These are phyloP conservation scores for Pterocles burchelli DNA, from an alignment of 2,113 vertebrate species.

Conservation along the genomic window DNA sequence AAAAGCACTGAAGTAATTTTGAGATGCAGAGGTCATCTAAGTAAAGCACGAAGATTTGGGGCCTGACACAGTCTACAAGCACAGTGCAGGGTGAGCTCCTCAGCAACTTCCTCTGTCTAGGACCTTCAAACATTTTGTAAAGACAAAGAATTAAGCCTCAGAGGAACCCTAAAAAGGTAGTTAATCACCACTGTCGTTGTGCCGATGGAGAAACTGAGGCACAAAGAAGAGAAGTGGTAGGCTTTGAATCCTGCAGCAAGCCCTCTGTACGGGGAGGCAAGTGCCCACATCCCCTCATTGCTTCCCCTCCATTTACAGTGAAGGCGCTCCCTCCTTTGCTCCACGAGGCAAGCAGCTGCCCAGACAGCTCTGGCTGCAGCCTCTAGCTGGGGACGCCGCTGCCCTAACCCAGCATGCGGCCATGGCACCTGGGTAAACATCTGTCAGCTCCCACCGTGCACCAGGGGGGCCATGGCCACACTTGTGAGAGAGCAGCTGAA, in stretches of 20 bases:
- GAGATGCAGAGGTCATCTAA: neutral
- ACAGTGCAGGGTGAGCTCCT: accelerated
- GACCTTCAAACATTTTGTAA: neutral
- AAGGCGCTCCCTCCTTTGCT: neutral
- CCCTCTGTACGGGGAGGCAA: neutral
- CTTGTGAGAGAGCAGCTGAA: neutral
- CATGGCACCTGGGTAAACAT: accelerated
- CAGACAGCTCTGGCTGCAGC: neutral
- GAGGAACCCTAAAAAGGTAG: neutral
- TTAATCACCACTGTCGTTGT: neutral
- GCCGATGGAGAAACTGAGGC: neutral
- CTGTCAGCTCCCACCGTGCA: accelerated
- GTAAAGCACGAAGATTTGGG: neutral
- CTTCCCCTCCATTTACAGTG: too few relatives aligned
- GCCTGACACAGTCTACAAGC: neutral
- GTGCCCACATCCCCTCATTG: neutral
- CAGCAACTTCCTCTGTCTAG: neutral
- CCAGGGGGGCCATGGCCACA: accelerated
- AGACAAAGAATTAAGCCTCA: neutral
- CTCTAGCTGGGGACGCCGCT: accelerated
- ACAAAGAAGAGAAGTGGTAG: accelerated
- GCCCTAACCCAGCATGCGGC: neutral
- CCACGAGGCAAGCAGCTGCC: accelerated
- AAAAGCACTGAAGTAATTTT: neutral
- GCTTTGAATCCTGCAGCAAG: neutral